These are phyloP conservation scores for Malurus elegans DNA, from an alignment of 2,113 vertebrate species.

Conservation along the genomic window DNA sequence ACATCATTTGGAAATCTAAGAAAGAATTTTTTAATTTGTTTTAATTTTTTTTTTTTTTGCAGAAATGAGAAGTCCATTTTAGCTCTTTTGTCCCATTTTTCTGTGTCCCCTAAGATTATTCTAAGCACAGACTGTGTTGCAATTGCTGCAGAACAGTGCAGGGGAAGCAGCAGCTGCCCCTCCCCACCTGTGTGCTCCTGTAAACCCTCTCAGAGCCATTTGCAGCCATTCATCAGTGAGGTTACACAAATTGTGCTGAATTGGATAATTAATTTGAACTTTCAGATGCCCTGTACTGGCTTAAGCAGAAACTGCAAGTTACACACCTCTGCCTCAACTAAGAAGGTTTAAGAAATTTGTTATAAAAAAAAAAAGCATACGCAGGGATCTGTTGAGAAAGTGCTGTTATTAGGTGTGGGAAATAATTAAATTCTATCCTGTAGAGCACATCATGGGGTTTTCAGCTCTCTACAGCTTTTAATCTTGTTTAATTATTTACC, in stretches of 20 bases:
- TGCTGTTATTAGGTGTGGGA: neutral
- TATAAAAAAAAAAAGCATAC: neutral
- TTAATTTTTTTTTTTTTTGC: neutral
- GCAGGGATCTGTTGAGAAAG: neutral
- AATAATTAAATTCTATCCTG: neutral
- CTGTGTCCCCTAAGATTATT: neutral
- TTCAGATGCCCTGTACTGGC: neutral
- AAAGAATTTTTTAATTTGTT: neutral
- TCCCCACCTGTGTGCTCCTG: neutral
- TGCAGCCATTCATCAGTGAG: neutral
- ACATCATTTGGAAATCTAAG: neutral
- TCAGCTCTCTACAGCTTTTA: neutral
- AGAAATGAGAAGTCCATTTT: neutral
- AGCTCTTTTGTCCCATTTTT: neutral
- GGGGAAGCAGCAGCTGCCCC: neutral
- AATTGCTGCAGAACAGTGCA: neutral
- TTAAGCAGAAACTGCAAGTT: neutral
- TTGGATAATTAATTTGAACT: neutral
- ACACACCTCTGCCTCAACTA: neutral
- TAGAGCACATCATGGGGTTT: neutral
- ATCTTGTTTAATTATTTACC: neutral
- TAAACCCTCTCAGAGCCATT: neutral
- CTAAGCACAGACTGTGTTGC: neutral
- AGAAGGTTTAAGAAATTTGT: neutral
- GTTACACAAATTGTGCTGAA: neutral